Evolutionary conservation across 1,140 invertebrate genomes (phyloP).

Genomic region (Cyrtorhinus lividipennis): DNA sequence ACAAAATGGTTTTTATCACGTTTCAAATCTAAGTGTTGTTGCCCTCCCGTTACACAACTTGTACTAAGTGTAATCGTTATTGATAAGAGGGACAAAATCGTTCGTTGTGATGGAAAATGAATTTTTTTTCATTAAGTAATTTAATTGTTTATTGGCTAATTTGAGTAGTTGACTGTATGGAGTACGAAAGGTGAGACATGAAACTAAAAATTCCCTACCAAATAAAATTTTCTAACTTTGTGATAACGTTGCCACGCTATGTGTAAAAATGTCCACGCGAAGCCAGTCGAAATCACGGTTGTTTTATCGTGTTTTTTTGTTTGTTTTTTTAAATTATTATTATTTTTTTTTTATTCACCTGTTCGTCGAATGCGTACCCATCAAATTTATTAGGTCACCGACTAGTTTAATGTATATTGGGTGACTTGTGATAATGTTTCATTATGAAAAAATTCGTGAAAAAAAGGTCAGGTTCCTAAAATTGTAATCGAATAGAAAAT

Average conservation of each 20-base stretch:
- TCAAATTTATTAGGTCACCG: too few species aligned
- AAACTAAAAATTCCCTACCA: background rate
- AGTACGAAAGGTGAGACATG: background rate
- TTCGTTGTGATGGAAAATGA: background rate
- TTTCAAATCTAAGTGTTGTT: background rate
- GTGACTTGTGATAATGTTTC: background rate
- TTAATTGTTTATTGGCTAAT: too few species aligned
- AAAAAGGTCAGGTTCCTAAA: slow-evolving; percentile 1
- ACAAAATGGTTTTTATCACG: background rate
- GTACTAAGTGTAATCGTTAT: background rate
- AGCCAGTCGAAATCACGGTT: background rate
- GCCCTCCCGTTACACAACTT: background rate
- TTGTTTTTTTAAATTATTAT: too few species aligned
- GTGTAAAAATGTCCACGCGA: background rate
- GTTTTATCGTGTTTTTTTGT: too few species aligned
- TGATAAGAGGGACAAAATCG: background rate
- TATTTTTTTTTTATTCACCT: too few species aligned
- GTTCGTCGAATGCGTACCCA: too few species aligned
- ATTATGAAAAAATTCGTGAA: too few species aligned
- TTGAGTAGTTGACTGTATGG: background rate
- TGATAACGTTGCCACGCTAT: background rate
- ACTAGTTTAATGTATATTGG: too few species aligned
- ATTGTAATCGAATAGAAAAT: background rate
- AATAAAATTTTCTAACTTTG: background rate
- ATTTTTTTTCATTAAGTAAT: too few species aligned